A percentile compares a stretch with the other conserved stretches of the same genome.
These are phyloP conservation scores for Uria lomvia DNA, from an alignment of 2,113 vertebrate genomes.

Conservation along the genomic window DNA sequence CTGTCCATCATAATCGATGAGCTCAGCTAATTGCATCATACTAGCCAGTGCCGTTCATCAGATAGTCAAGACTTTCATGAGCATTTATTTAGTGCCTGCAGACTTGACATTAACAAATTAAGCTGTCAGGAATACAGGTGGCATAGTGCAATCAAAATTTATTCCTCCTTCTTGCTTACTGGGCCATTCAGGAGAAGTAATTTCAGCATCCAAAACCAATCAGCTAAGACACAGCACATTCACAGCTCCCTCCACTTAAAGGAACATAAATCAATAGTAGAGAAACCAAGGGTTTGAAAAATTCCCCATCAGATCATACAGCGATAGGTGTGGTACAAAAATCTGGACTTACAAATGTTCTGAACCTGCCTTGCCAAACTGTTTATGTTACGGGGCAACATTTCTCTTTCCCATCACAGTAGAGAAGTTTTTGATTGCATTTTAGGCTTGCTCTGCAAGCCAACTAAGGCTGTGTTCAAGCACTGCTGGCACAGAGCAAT, in stretches of 20 bases:
- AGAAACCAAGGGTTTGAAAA: neutral
- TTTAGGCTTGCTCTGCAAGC: neutral
- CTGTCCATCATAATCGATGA: slow-evolving; percentile 27
- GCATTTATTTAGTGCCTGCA: neutral
- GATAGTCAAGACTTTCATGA: neutral
- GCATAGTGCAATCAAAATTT: neutral
- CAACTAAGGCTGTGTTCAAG: neutral
- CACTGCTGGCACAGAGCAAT: neutral
- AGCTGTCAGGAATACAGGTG: slow-evolving; percentile 40
- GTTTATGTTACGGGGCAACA: neutral
- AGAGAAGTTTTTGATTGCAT: neutral
- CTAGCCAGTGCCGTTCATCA: neutral
- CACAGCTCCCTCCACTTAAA: neutral
- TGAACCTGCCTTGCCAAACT: neutral
- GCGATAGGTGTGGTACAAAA: neutral
- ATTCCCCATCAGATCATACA: neutral
- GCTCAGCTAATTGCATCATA: slow-evolving; percentile 47
- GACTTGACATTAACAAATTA: slow-evolving; percentile 17
- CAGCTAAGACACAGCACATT: neutral
- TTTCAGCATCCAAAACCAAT: neutral
- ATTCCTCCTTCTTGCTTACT: slow-evolving; percentile 10
- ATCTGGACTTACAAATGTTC: neutral
- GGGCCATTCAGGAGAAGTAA: neutral
- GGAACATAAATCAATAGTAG: neutral
- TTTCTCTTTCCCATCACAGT: neutral